These are phyloP conservation scores for Nannoperca obscura DNA, from an alignment of 2,797 vertebrate genomes.

Conservation along the genomic window DNA sequence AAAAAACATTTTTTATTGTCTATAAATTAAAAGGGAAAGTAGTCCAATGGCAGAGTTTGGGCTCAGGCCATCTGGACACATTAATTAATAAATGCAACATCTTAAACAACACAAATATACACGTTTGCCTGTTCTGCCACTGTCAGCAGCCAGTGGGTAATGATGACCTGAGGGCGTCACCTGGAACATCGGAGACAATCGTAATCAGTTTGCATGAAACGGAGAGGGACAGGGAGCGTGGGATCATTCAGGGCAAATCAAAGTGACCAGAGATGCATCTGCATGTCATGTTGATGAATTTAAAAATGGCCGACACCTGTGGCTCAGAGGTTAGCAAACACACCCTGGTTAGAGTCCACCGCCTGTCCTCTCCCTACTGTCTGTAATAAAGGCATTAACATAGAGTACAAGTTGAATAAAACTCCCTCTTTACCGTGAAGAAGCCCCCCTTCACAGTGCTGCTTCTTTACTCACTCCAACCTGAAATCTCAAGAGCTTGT, in stretches of 20 bases:
- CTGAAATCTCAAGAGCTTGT: conserved; percentile 12
- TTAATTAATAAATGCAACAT: neutral
- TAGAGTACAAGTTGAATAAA: neutral
- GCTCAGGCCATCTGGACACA: conserved; percentile 21
- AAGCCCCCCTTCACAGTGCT: neutral
- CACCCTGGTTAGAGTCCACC: neutral
- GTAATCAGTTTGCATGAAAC: neutral
- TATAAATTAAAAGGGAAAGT: conserved; percentile 16
- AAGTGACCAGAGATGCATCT: neutral
- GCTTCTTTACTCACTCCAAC: neutral
- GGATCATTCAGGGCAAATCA: neutral
- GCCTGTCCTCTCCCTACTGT: neutral
- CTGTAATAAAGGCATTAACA: no score
- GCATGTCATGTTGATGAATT: neutral
- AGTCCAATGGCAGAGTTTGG: neutral
- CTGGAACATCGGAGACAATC: neutral
- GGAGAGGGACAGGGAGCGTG: neutral
- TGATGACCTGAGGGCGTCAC: neutral
- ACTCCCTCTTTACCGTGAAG: neutral
- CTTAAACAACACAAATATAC: neutral
- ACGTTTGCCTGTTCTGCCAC: neutral
- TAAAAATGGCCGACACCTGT: no score
- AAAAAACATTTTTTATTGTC: conserved; percentile 14
- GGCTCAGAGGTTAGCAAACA: no score
- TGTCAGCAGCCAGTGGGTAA: neutral